Percentiles rank a stretch among this genome's conserved stretches.
Evolutionary conservation across 2,113 vertebrate species (phyloP).

Genomic region (Xerus inauris): DNA sequence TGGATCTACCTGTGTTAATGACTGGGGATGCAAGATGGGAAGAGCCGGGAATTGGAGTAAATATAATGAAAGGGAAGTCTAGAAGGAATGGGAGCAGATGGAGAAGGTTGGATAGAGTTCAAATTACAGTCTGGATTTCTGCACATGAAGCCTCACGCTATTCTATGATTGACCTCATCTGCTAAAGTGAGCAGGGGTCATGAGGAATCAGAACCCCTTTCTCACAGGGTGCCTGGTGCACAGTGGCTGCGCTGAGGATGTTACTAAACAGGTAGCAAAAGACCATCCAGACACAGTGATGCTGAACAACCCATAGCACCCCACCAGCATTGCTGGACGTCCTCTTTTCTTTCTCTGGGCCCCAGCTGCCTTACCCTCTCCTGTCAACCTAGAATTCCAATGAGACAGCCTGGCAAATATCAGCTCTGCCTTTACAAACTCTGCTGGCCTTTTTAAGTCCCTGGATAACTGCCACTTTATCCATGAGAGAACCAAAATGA

Average conservation of each 20-base stretch:
- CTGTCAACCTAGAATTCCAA: background rate
- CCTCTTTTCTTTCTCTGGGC: background rate
- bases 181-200: background rate
- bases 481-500: constrained; percentile 11
- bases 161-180: background rate
- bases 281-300: background rate
- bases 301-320: background rate
- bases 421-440: constrained; percentile 50
- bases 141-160: too few species aligned
- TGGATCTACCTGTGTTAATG: background rate
- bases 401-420: constrained; percentile 26
- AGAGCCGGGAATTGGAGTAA: background rate
- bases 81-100: background rate
- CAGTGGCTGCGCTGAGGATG: background rate
- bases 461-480: constrained; percentile 52
- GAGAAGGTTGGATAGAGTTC: background rate
- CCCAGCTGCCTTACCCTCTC: background rate
- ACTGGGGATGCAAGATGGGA: background rate
- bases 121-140: background rate
- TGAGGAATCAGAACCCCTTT: background rate
- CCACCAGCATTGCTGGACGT: background rate
- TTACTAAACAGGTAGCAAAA: background rate
- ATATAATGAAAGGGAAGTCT: background rate
- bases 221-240: background rate
- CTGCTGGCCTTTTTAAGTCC: constrained; percentile 55